phyloP scores from a whole-genome alignment of 2,113 vertebrate genomes.

The Aphelocoma coerulescens region DNA sequence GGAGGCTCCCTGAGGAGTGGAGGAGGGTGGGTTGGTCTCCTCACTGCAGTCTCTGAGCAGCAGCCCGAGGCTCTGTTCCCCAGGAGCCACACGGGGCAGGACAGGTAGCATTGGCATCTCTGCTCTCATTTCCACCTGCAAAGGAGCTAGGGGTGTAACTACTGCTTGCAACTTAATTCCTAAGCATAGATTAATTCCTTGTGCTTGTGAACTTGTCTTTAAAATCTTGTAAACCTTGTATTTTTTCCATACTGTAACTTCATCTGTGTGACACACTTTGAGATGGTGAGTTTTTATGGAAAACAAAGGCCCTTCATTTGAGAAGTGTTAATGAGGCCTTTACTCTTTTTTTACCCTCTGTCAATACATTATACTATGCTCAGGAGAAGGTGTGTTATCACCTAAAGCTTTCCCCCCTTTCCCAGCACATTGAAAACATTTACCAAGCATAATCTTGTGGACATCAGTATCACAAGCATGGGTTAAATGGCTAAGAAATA shows the following conservation, averaged over 20 bases:
- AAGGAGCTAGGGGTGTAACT: neutral
- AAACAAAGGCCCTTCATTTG: neutral
- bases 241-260: neutral
- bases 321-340: neutral
- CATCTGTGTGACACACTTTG: neutral
- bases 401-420: neutral
- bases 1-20: neutral
- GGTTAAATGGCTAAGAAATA: neutral
- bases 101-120: neutral
- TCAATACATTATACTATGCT: neutral
- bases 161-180: neutral
- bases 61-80: rapidly evolving
- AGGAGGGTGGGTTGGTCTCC: neutral
- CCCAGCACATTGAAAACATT: neutral
- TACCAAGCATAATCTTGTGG: neutral
- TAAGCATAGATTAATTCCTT: neutral
- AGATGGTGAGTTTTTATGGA: neutral
- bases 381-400: neutral
- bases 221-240: neutral
- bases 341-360: neutral
- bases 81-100: neutral
- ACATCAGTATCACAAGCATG: neutral
- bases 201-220: neutral
- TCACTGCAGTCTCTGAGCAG: neutral
- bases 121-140: neutral